These are phyloP conservation scores for Nesoenas mayeri DNA, from an alignment of 2,113 vertebrate genomes.

Conservation along the genomic window DNA sequence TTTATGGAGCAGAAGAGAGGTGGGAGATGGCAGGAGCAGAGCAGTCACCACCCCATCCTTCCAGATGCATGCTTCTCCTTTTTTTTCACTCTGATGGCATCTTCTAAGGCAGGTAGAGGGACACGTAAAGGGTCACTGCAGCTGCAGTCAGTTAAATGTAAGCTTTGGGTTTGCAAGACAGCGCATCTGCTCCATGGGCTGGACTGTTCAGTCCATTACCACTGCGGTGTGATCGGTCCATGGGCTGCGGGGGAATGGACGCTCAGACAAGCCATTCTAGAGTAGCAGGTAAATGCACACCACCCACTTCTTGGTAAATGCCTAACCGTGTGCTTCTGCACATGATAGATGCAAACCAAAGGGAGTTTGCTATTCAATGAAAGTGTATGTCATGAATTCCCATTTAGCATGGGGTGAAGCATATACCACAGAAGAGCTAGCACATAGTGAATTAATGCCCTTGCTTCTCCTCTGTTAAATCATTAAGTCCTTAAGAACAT, in stretches of 20 bases:
- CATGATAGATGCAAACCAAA: background rate
- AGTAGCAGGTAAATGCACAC: background rate
- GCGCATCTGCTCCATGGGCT: background rate
- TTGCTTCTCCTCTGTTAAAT: background rate
- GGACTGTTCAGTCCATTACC: background rate
- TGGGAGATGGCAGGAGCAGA: background rate
- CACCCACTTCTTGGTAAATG: background rate
- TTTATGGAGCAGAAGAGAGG: background rate
- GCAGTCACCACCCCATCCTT: background rate
- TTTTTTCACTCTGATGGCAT: background rate
- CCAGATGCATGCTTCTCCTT: background rate
- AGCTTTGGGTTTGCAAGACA: background rate
- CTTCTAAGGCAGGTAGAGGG: background rate
- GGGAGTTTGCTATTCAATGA: background rate
- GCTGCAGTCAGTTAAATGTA: background rate
- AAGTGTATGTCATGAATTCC: background rate
- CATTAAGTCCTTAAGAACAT: background rate
- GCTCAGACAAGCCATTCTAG: rapidly evolving
- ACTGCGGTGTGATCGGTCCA: background rate
- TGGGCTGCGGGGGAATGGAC: background rate
- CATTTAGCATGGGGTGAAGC: background rate
- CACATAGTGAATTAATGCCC: background rate
- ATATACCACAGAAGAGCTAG: background rate
- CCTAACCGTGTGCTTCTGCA: background rate
- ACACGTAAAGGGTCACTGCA: background rate